phyloP scores from a whole-genome alignment of 2,797 vertebrate genomes.

The Limnodromus scolopaceus region DNA sequence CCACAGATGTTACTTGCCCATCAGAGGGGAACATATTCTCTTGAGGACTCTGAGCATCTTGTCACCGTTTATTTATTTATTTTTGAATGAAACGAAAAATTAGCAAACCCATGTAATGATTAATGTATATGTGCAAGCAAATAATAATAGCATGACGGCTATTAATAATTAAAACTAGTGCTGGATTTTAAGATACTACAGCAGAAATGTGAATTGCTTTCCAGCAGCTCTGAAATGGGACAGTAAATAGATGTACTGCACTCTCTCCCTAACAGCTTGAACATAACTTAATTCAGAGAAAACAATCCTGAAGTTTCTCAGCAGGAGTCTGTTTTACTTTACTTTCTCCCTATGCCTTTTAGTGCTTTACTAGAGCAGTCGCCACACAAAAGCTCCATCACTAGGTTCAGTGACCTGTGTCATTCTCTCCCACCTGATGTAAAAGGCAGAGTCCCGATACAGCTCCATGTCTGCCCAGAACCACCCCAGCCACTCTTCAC shows the following conservation, averaged over 20 bases:
- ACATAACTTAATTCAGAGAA: conserved; percentile 19
- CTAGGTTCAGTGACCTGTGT: background rate
- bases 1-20: conserved; percentile 70
- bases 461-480: fast-evolving
- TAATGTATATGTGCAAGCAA: conserved; percentile 47
- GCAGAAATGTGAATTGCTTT: conserved; percentile 43
- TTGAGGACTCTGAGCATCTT: conserved; percentile 42
- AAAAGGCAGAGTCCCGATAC: background rate
- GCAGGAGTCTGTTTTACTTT: conserved; percentile 4
- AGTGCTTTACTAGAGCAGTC: background rate
- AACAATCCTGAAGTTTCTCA: background rate
- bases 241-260: background rate
- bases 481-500: fast-evolving
- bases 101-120: conserved; percentile 20
- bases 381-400: background rate
- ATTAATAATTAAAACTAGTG: conserved; percentile 46
- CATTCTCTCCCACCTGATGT: background rate
- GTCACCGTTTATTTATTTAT: conserved; percentile 41
- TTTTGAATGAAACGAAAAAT: conserved; percentile 43
- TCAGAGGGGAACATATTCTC: conserved; percentile 62
- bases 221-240: background rate
- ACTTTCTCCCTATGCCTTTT: background rate
- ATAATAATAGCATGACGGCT: conserved; percentile 1
- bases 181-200: conserved; percentile 14
- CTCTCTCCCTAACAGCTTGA: background rate